Percentiles rank a stretch among this genome's conserved stretches.
Conservation (phyloP, 1,140 invertebrate genomes). For the Conopomorpha cramerella region DNA sequence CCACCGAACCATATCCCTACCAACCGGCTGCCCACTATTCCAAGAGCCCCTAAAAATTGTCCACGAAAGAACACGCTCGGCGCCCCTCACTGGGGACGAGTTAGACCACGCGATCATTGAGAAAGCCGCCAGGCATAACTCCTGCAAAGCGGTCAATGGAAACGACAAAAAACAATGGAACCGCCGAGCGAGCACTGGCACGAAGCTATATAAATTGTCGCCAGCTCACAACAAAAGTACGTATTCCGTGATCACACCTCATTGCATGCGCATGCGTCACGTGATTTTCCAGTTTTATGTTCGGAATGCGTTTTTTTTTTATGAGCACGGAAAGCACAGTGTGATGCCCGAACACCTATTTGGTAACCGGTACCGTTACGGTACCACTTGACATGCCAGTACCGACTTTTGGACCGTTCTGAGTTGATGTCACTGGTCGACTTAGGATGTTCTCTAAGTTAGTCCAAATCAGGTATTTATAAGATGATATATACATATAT, state of each 20-base stretch:
- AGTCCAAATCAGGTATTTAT: too few relatives aligned
- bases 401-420: too few relatives aligned
- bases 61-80: conserved; percentile 70
- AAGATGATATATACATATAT: too few relatives aligned
- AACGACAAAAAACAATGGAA: conserved; percentile 32
- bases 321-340: neutral
- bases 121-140: conserved; percentile 21
- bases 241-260: conserved; percentile 24
- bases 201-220: conserved; percentile 33
- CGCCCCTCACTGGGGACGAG: conserved; percentile 63
- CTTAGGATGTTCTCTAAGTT: too few relatives aligned
- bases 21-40: conserved; percentile 27
- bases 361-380: too few relatives aligned
- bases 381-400: too few relatives aligned
- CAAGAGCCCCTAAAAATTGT: conserved; percentile 32
- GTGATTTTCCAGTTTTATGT: neutral
- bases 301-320: neutral
- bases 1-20: conserved; percentile 35
- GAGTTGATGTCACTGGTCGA: too few relatives aligned
- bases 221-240: conserved; percentile 46
- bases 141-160: conserved; percentile 33
- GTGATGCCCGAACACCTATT: too few relatives aligned
- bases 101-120: conserved; percentile 65
- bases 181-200: conserved; percentile 30
- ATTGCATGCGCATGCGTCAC: conserved; percentile 7